phyloP scores from a whole-genome alignment of 2,113 vertebrate genomes.

The Morone chrysops region DNA sequence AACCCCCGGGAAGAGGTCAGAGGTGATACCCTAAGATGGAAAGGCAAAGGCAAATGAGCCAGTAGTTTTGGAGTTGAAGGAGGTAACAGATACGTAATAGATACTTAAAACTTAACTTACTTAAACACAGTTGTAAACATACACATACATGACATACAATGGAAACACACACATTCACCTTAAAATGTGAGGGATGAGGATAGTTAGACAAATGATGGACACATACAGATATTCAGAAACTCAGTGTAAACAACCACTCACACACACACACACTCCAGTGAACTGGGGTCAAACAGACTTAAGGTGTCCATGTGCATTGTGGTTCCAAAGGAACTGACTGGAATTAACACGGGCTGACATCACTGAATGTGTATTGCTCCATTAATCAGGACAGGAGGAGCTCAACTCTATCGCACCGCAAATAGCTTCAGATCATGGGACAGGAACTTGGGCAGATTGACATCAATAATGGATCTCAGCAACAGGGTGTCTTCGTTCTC shows the following conservation, averaged over 20 bases:
- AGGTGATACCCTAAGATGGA: constrained; percentile 89
- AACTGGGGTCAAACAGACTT: constrained; percentile 35
- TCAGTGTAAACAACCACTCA: background rate
- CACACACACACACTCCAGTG: background rate
- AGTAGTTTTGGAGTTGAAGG: background rate
- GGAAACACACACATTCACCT: background rate
- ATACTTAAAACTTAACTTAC: too few relatives aligned
- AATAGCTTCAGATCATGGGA: constrained; percentile 92
- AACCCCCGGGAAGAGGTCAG: constrained; percentile 93
- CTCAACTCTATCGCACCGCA: constrained; percentile 84
- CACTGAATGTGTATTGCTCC: constrained; percentile 26
- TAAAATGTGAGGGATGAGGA: background rate
- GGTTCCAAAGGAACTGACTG: constrained; percentile 37
- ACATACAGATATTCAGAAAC: constrained; percentile 8
- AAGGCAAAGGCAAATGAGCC: background rate
- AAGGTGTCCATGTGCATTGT: constrained; percentile 22
- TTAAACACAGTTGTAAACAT: background rate
- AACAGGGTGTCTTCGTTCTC: constrained; percentile 93
- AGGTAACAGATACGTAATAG: background rate
- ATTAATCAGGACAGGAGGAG: constrained; percentile 40
- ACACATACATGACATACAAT: background rate
- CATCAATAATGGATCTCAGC: constrained; percentile 92
- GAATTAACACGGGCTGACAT: constrained; percentile 53
- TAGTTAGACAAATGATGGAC: background rate
- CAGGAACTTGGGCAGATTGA: constrained; percentile 94